A percentile compares a stretch with the other conserved stretches of the same genome.
phyloP scores from a whole-genome alignment of 35 echinoderm and acorn worm genomes.

The Heliocidaris erythrogramma region DNA sequence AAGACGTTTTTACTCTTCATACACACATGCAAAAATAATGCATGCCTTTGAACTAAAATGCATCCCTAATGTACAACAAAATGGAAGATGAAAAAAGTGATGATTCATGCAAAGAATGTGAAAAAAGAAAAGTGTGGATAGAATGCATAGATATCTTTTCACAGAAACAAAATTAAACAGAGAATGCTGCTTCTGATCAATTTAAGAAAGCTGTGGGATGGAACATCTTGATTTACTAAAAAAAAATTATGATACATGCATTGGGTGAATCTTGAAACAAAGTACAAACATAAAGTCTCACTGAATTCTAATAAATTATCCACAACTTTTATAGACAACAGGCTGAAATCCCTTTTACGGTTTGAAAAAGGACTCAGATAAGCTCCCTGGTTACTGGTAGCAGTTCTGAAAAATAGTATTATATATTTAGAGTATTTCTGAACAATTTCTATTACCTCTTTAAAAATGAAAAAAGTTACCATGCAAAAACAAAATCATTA shows the following conservation, averaged over 20 bases:
- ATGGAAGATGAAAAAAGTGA: neutral
- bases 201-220: neutral
- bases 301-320: no score
- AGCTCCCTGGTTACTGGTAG: no score
- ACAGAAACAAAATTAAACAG: no score
- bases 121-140: neutral
- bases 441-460: no score
- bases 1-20: neutral
- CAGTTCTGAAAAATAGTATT: no score
- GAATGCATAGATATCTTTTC: neutral
- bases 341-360: no score
- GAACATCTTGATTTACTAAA: neutral
- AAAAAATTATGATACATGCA: neutral
- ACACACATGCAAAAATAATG: neutral
- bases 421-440: no score
- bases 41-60: neutral
- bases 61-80: neutral
- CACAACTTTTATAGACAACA: no score
- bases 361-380: no score
- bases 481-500: neutral
- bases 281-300: neutral
- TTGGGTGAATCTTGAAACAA: neutral
- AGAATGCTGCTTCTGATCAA: neutral
- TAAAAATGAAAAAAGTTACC: neutral
- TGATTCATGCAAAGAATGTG: neutral